phyloP scores from a whole-genome alignment of 92 coral and sea anemone genomes.

The Micromussa lordhowensis region DNA sequence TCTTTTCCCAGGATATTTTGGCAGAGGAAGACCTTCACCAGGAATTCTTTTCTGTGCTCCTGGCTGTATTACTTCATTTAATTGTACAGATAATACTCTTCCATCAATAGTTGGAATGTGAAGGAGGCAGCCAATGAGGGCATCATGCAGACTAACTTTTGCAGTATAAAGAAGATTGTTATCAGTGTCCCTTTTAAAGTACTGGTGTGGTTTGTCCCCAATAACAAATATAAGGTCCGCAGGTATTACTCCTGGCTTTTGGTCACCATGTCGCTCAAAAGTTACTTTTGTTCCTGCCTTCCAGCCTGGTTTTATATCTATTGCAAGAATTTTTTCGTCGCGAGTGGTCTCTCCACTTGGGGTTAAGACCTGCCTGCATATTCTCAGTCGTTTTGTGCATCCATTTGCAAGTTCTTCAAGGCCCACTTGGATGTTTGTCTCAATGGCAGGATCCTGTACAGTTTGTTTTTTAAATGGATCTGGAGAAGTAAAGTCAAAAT shows the following conservation, averaged over 20 bases:
- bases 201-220: conserved; percentile 91
- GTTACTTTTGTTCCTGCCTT: conserved; percentile 93
- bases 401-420: conserved; percentile 90
- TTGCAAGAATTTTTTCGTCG: conserved; percentile 85
- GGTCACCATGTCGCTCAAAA: conserved; percentile 85
- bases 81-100: conserved; percentile 77
- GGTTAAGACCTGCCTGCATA: conserved; percentile 73
- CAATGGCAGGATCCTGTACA: conserved; percentile 85
- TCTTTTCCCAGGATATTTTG: conserved; percentile 77
- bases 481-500: conserved; percentile 68
- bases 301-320: conserved; percentile 92
- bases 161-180: conserved; percentile 90
- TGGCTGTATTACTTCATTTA: conserved; percentile 94
- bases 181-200: conserved; percentile 88
- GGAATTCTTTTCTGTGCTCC: conserved; percentile 92
- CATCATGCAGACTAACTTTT: conserved; percentile 85
- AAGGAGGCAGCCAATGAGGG: conserved; percentile 83
- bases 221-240: conserved; percentile 89
- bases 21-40: conserved; percentile 94
- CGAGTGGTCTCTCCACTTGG: conserved; percentile 44
- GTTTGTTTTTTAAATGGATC: conserved; percentile 71
- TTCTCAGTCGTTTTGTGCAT: conserved; percentile 77
- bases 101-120: conserved; percentile 93
- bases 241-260: conserved; percentile 89
- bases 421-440: conserved; percentile 75